Base-by-base conservation (phyloP, 2,888 invertebrate species). In the Leucoma salicis region DNA sequence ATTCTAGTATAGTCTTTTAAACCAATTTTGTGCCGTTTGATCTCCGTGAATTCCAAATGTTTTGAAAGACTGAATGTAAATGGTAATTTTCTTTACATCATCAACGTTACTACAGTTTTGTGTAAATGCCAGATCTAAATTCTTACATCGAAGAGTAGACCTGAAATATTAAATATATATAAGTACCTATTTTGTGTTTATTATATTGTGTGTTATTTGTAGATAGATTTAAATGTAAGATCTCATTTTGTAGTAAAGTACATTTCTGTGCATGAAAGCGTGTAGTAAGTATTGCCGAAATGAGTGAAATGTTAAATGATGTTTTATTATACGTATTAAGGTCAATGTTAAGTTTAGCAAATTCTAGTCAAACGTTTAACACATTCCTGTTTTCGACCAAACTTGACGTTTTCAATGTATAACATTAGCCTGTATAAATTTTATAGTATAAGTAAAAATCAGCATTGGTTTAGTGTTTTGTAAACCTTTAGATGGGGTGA, bases 371-470 rank as follows among this genome's bases (percentile, higher is more conserved):
- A 72, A 78, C 82, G 87, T 89, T 88, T 83, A 84, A 21, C 73
- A 86, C 89, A 88, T 88, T 89, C 89, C 89, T 88, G 87, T 88
- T 88, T 80, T 80, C 83, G 87, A 88, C 85, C 87, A 87, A 88
- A 87, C 86, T 74, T 78, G 70, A 70, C 73, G 65, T 74, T 72
- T 65, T 70, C 76, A 70, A 67, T 71, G 66, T 73, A 71, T 73
- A 66, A 38, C 40, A 40, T 53, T 42, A 50, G 49, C 40, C 50
- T 32, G 43, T 49, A 42, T 62, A 58, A 57, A 53, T 50, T 49
- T 54, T 54, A 48, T 41, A n/a, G 41, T 55, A 28, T 54, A 53
- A 49, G 55, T 67, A 57, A 47, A 62, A 62, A 66, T 3, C 18
- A 34, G 11, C 59, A 42, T 44, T 55, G 54, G 51, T 57, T 60